Conservation (phyloP, 2,113 vertebrate species). For the Scatophagus argus region DNA sequence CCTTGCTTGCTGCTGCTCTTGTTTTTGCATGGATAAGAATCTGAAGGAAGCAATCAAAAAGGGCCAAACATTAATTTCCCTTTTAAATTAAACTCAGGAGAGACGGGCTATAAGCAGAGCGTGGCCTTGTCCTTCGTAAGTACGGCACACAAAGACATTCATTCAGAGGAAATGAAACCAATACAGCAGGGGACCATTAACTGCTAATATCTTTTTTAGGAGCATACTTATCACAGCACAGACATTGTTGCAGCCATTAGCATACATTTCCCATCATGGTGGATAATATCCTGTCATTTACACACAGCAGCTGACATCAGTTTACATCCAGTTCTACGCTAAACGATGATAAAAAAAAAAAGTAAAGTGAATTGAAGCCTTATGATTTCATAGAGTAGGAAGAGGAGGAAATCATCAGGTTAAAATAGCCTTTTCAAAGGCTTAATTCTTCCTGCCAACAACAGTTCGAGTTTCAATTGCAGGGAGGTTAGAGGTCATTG, state of each 20-base stretch:
- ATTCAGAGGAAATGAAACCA: conserved; percentile 24
- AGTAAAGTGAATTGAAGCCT: conserved; percentile 5
- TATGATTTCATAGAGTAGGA: conserved; percentile 34
- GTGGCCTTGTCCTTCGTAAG: conserved; percentile 23
- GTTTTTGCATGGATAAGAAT: conserved; percentile 32
- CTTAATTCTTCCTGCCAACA: neutral
- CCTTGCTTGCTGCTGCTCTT: neutral
- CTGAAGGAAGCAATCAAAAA: conserved; percentile 39
- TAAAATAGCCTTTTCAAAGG: conserved; percentile 22
- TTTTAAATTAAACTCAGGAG: conserved; percentile 32
- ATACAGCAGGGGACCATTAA: conserved; percentile 20
- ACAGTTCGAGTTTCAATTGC: conserved; percentile 32
- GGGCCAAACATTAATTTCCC: conserved; percentile 53
- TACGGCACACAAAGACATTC: conserved; percentile 27
- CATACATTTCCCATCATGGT: conserved; percentile 29
- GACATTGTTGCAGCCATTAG: conserved; percentile 21
- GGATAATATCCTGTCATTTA: conserved; percentile 37
- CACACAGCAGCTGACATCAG: conserved; percentile 14
- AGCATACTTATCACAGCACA: conserved; percentile 31
- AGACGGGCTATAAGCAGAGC: conserved; percentile 8
- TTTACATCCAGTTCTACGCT: conserved; percentile 24
- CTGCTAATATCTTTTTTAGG: conserved; percentile 39
- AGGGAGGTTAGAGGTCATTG: conserved; percentile 42
- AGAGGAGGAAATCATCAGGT: conserved; percentile 27
- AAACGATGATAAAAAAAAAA: conserved; percentile 33